Evolutionary conservation across 2,797 vertebrate genomes (phyloP).

Genomic region (Denticeps clupeoides): DNA sequence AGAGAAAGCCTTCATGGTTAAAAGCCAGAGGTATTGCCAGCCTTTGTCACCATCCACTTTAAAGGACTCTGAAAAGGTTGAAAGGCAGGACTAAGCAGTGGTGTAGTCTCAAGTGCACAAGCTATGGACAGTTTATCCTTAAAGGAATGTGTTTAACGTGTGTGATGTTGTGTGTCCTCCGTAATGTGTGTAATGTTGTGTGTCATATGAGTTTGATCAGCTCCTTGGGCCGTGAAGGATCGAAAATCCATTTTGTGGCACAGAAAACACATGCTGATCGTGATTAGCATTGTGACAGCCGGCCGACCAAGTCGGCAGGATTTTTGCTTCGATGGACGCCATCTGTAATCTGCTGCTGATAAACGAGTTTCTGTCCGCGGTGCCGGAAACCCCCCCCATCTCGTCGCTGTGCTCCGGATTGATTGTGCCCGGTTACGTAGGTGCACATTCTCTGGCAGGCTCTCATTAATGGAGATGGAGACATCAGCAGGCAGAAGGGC

Average conservation of each 20-base stretch:
- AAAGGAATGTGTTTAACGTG: too few species aligned
- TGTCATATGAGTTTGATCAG: too few species aligned
- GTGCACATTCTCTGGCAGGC: slow-evolving; percentile 21
- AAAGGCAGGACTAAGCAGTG: too few species aligned
- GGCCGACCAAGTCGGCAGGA: too few species aligned
- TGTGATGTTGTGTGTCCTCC: too few species aligned
- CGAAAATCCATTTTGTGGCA: slow-evolving; percentile 12
- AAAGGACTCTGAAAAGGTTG: too few species aligned
- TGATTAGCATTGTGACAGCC: slow-evolving; percentile 10
- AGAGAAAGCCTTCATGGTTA: too few species aligned
- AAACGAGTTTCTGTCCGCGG: slow-evolving; percentile 23
- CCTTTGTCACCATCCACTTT: too few species aligned
- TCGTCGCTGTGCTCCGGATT: slow-evolving; percentile 21
- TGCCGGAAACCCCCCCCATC: slow-evolving; percentile 22
- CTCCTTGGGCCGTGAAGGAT: slow-evolving; percentile 12
- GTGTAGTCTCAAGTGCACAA: too few species aligned
- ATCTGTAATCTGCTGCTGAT: slow-evolving; percentile 13
- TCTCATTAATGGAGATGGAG: slow-evolving; percentile 38
- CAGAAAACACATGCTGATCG: slow-evolving; percentile 15
- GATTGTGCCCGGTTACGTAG: slow-evolving; percentile 28
- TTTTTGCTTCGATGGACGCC: neutral
- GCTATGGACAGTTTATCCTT: too few species aligned
- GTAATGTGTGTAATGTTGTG: too few species aligned
- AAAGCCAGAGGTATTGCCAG: too few species aligned
- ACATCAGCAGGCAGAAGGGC: slow-evolving; percentile 29